Evolutionary conservation across 2,113 vertebrate genomes (phyloP).

Genomic region (Syrrhaptes paradoxus): DNA sequence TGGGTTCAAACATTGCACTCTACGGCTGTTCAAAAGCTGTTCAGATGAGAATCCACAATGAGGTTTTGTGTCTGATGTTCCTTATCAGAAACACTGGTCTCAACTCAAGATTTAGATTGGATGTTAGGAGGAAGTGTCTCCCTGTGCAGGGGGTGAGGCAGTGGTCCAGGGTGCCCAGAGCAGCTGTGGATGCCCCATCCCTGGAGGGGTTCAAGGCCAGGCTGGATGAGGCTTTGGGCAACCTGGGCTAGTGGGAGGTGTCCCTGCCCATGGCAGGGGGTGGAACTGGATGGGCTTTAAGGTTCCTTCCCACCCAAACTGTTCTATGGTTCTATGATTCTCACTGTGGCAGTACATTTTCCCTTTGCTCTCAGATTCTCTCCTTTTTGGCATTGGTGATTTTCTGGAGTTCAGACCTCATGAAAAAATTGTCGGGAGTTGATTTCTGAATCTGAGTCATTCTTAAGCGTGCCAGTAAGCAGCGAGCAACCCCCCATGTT

Average conservation of each 20-base stretch:
- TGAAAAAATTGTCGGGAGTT: background rate
- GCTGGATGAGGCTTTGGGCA: too few species aligned
- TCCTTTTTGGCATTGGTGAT: background rate
- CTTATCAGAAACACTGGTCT: background rate
- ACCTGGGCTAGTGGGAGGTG: too few species aligned
- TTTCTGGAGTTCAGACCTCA: background rate
- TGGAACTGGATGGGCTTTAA: too few species aligned
- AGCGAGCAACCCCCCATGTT: background rate
- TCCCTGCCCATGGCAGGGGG: too few species aligned
- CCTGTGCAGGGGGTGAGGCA: too few species aligned
- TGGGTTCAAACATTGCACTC: background rate
- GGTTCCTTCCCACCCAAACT: too few species aligned
- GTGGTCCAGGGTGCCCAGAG: too few species aligned
- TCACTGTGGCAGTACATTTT: background rate
- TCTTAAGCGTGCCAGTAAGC: fast-evolving
- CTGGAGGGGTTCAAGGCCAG: too few species aligned
- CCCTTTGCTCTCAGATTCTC: background rate
- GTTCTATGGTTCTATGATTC: too few species aligned
- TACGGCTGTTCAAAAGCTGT: background rate
- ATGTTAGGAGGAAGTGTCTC: too few species aligned
- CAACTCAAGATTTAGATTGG: background rate
- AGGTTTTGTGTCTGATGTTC: background rate
- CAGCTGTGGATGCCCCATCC: too few species aligned
- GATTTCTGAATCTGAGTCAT: background rate
- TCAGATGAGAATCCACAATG: background rate